Evolutionary conservation across 2,113 vertebrate genomes (phyloP).

Genomic region (Polyodon spathula): DNA sequence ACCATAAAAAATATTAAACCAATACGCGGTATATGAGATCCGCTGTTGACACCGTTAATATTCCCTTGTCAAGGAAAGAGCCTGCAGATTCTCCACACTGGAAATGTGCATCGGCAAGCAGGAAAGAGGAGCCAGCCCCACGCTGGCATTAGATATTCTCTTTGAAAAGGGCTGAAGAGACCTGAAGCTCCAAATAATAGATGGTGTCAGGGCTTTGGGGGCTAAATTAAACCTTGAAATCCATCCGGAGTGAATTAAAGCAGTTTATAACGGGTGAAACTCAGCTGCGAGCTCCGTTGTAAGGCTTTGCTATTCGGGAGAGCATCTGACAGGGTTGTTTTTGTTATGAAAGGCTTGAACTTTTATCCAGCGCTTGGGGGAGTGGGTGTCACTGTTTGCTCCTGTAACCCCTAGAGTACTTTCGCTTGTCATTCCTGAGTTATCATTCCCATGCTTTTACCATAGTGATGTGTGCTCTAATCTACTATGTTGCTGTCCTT

Average conservation of each 20-base stretch:
- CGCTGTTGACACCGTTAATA: background rate
- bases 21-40: too few relatives aligned
- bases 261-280: constrained; percentile 1
- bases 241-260: background rate
- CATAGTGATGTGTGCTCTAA: too few relatives aligned
- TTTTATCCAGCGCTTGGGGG: too few relatives aligned
- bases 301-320: background rate
- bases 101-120: background rate
- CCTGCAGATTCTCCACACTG: background rate
- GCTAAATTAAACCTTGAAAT: constrained; percentile 7
- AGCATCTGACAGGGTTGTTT: too few relatives aligned
- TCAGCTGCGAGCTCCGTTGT: background rate
- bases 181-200: background rate
- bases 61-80: background rate
- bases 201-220: background rate
- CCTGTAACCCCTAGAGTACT: too few relatives aligned
- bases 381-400: too few relatives aligned
- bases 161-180: background rate
- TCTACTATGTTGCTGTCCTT: too few relatives aligned
- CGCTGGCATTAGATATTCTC: background rate
- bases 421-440: too few relatives aligned
- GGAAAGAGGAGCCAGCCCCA: background rate
- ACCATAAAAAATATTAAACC: too few relatives aligned
- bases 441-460: too few relatives aligned
- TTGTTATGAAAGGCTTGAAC: too few relatives aligned